A percentile compares a stretch with the other conserved stretches of the same genome.
Evolutionary conservation across 1,140 invertebrate species (phyloP).

Genomic region (Gonioctena quinquepunctata): DNA sequence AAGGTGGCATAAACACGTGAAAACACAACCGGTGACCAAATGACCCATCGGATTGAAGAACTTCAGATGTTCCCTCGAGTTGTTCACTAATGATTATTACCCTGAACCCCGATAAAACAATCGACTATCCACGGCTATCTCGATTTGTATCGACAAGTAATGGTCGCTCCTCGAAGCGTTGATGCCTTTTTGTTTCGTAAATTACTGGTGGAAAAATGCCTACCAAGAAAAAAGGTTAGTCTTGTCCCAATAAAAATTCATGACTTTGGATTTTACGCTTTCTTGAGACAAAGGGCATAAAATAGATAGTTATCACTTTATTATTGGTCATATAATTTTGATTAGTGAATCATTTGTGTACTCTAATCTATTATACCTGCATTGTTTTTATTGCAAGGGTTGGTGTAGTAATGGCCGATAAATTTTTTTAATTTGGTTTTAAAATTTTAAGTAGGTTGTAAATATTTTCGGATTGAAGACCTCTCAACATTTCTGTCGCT

Average conservation of each 20-base stretch:
- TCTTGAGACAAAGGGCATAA: slow-evolving; percentile 19
- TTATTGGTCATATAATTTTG: slow-evolving; percentile 24
- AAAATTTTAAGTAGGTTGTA: slow-evolving; percentile 11
- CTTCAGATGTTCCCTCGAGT: slow-evolving; percentile 21
- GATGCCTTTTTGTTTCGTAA: slow-evolving; percentile 26
- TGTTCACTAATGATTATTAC: slow-evolving; percentile 41
- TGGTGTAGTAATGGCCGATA: slow-evolving; percentile 6
- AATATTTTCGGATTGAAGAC: slow-evolving; percentile 9
- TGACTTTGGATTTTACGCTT: slow-evolving; percentile 28
- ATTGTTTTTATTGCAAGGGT: slow-evolving; percentile 22
- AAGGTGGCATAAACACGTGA: slow-evolving; percentile 6
- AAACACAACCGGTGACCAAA: slow-evolving; percentile 18
- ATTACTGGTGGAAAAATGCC: slow-evolving; percentile 7
- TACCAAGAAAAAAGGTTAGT: slow-evolving; percentile 18
- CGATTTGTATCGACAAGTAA: slow-evolving; percentile 36
- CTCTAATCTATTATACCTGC: slow-evolving; percentile 14
- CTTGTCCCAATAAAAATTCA: slow-evolving; percentile 33
- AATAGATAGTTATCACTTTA: slow-evolving; percentile 26
- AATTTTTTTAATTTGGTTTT: slow-evolving; percentile 22
- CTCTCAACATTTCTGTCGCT: neutral
- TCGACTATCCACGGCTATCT: slow-evolving; percentile 29
- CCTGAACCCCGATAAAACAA: slow-evolving; percentile 35
- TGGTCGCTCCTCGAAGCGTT: slow-evolving; percentile 29
- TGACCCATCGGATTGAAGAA: slow-evolving; percentile 17
- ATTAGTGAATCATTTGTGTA: slow-evolving; percentile 21